These are phyloP conservation scores for Erebia epiphron DNA, from an alignment of 2,888 invertebrate species.

Conservation along the genomic window DNA sequence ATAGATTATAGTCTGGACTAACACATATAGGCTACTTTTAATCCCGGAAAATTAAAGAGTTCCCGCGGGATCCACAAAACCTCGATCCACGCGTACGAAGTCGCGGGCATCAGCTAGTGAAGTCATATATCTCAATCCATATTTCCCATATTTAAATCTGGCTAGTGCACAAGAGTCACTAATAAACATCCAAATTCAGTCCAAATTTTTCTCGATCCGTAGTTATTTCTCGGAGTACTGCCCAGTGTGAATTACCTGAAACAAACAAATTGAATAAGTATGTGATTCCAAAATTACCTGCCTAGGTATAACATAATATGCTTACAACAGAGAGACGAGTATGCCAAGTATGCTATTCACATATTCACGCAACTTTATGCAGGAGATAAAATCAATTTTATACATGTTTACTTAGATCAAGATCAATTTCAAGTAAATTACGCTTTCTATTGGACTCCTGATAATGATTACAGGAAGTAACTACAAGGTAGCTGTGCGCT, in stretches of 20 bases:
- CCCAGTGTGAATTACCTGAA: background rate
- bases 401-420: constrained; percentile 41
- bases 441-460: constrained; percentile 50
- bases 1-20: no score
- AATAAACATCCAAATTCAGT: no score
- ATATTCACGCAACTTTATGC: constrained; percentile 52
- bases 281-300: background rate
- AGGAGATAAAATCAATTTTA: constrained; percentile 46
- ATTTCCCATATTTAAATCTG: no score
- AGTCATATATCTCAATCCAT: no score
- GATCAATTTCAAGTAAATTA: constrained; percentile 46
- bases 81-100: no score
- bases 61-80: no score
- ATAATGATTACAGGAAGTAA: constrained; percentile 42
- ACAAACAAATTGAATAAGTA: background rate
- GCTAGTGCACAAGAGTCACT: no score
- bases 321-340: background rate
- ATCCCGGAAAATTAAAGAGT: no score
- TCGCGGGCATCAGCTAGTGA: no score
- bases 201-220: no score
- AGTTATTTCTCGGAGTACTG: background rate
- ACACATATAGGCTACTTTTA: no score
- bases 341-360: background rate
- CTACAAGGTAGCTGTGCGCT: background rate
- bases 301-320: background rate